A percentile compares a stretch with the other conserved stretches of the same genome.
Evolutionary conservation across 2,113 vertebrate species (phyloP).

Genomic region (Heterochromis multidens): DNA sequence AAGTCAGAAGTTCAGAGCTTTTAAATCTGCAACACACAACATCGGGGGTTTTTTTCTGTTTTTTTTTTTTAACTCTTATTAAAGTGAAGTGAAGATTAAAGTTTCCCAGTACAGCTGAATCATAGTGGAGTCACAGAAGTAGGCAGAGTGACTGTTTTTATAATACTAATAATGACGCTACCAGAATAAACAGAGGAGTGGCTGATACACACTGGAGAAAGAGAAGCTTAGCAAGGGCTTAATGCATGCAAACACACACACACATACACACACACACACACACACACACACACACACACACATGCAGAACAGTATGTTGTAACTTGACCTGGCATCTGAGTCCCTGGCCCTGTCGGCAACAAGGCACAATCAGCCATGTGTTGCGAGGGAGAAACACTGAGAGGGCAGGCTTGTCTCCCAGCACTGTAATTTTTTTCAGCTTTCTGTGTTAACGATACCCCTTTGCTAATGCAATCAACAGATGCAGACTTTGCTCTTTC

Average conservation of each 20-base stretch:
- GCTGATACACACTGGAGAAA: conserved; percentile 6
- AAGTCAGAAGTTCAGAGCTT: background rate
- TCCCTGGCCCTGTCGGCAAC: conserved; percentile 1
- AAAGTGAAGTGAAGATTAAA: background rate
- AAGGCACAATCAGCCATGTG: conserved; percentile 43
- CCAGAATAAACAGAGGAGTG: conserved; percentile 44
- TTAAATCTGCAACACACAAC: background rate
- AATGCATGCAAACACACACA: background rate
- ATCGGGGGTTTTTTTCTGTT: no score
- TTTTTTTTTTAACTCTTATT: background rate
- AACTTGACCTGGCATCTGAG: conserved; percentile 49
- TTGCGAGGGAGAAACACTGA: conserved; percentile 2
- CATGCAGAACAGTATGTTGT: conserved; percentile 21
- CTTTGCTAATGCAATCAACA: background rate
- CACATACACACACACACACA: background rate
- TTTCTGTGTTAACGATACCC: background rate
- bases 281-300: background rate
- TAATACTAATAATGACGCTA: conserved; percentile 13
- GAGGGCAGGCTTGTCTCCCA: conserved; percentile 16
- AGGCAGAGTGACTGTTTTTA: conserved; percentile 9
- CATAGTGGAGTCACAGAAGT: conserved; percentile 15
- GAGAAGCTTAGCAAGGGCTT: conserved; percentile 30
- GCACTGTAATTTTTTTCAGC: background rate
- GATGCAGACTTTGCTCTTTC: background rate
- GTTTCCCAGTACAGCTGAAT: conserved; percentile 16